Conservation (phyloP, 2,113 vertebrate genomes). For the Pluvianellus socialis region DNA sequence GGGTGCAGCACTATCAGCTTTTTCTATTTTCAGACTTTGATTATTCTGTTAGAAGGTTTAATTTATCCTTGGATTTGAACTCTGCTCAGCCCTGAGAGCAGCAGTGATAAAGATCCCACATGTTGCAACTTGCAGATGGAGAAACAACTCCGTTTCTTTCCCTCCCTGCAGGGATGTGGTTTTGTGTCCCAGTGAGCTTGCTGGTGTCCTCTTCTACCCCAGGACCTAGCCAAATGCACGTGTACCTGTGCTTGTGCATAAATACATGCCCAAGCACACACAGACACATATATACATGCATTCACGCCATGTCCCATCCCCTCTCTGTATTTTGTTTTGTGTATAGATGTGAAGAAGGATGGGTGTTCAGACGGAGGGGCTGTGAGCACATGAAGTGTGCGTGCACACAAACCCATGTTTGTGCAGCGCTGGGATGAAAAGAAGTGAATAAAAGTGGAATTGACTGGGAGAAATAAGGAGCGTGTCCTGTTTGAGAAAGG, state of each 20-base stretch:
- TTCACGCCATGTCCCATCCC: accelerated
- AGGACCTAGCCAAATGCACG: neutral
- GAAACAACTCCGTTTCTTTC: neutral
- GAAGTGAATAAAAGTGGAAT: neutral
- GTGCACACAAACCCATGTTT: neutral
- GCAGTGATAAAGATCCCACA: neutral
- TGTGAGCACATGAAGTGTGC: neutral
- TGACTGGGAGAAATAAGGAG: neutral
- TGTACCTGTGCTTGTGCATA: neutral
- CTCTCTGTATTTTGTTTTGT: neutral
- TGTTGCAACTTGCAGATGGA: neutral
- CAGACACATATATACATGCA: accelerated
- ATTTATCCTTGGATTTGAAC: neutral
- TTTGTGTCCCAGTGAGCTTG: neutral
- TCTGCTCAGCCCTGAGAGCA: neutral
- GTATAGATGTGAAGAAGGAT: neutral
- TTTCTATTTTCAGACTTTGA: neutral
- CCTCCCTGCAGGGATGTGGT: neutral
- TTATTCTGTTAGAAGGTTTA: neutral
- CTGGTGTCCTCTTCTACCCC: neutral
- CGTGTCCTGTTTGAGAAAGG: neutral
- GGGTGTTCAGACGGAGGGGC: neutral
- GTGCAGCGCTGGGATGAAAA: neutral
- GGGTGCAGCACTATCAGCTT: neutral
- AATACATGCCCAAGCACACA: neutral